Evolutionary conservation across 1,140 invertebrate species (phyloP), one percentile per base, ranked within the genome.

Genomic region (Dendrolimus punctatus): DNA sequence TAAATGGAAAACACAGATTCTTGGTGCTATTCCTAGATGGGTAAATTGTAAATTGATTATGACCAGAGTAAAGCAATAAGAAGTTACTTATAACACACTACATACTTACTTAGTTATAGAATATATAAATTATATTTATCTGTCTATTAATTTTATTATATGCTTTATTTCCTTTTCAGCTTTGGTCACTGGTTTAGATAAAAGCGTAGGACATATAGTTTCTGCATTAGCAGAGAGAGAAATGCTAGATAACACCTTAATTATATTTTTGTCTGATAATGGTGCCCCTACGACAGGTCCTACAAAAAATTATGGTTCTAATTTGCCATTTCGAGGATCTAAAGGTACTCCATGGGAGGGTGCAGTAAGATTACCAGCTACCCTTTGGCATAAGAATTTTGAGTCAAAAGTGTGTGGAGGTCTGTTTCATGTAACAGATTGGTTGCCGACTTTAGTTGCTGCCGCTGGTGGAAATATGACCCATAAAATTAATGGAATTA

Each of bases 311-410:
- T 89, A 89, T n/a, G 95, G 95, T 6, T 95, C 92, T 39, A 97
- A 97, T 86, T 95, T 91, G 86, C 95, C 95, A 40, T 85, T 97
- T 0, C 89, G 93, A 76, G 94, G 95, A 8, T 52, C 56, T 58
- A 97, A 97, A 84, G 89, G 91, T 47, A 92, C 92, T 5, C 87
- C 93, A 0, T 97, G 93, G 92, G 95, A 97, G 87, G 95, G 95
- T 4, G 95, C 91, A 5, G 90, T 93, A 0, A 86, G 94, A 46
- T 91, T 91, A 2, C 87, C 90, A 0, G 93, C 93, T 0, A 91
- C 94, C 8, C 81, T 97, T 49, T 95, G 94, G 93, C 94, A 93
- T 80, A 91, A 93, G 0, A 51, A 87, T 67, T 74, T 90, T 8
- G 90, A 42, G 77, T 85, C 36, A 80, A 89, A 60, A 71, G 90